Evolutionary conservation across 2,797 vertebrate genomes (phyloP).

Genomic region (Semaprochilodus insignis): DNA sequence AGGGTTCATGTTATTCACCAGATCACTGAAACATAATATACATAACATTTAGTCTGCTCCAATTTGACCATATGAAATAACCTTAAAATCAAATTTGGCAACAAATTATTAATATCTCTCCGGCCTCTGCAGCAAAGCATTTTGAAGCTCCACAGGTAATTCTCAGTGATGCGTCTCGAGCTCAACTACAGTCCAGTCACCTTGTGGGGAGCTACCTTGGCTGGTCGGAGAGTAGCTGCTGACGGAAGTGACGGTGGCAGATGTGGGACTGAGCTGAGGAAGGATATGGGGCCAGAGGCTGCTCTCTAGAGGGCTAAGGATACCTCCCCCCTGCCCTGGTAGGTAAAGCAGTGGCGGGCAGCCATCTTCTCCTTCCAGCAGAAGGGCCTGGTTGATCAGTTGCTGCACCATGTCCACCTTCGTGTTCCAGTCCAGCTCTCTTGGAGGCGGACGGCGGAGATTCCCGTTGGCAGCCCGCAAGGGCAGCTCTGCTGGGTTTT

Average conservation of each 20-base stretch:
- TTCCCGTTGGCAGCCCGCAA: constrained; percentile 51
- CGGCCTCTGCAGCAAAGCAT: neutral
- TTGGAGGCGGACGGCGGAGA: constrained; percentile 59
- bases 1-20: too few relatives aligned
- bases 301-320: constrained; percentile 83
- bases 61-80: too few relatives aligned
- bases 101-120: neutral
- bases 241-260: constrained; percentile 87
- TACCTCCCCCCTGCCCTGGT: constrained; percentile 72
- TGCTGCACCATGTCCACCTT: constrained; percentile 88
- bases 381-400: constrained; percentile 87
- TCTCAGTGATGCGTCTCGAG: constrained; percentile 90
- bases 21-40: too few relatives aligned
- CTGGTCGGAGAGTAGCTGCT: constrained; percentile 89
- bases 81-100: neutral
- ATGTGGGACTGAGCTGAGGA: constrained; percentile 81
- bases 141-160: neutral
- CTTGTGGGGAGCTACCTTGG: constrained; percentile 77
- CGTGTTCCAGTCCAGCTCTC: constrained; percentile 75
- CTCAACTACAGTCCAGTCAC: constrained; percentile 92
- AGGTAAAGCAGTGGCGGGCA: constrained; percentile 77
- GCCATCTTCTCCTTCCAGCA: constrained; percentile 75
- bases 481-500: constrained; percentile 31
- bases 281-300: constrained; percentile 87
- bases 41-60: too few relatives aligned